Percentiles rank a stretch among this genome's conserved stretches.
Conservation (phyloP, 2,888 invertebrate species). For the Drosophila setosimentum region DNA sequence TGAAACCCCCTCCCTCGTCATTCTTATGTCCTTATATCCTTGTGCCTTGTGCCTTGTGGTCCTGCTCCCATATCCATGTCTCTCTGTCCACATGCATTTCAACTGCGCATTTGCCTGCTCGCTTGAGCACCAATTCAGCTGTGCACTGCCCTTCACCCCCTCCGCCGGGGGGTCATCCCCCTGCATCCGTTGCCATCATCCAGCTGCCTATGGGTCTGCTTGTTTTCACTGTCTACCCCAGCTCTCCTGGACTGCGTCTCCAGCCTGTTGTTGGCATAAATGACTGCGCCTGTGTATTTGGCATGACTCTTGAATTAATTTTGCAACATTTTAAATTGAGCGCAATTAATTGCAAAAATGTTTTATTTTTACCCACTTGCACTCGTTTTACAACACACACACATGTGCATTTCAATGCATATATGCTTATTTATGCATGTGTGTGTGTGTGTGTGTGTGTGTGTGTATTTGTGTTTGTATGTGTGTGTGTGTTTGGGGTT, state of each 20-base stretch:
- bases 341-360: conserved; percentile 84
- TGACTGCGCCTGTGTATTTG: conserved; percentile 81
- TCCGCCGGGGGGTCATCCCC: not conserved
- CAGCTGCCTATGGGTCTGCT: not conserved
- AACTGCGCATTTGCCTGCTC: conserved; percentile 70
- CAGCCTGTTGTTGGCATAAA: conserved; percentile 65
- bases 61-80: conserved; percentile 33
- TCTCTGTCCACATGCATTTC: conserved; percentile 63
- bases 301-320: conserved; percentile 83
- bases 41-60: conserved; percentile 12
- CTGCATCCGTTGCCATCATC: not conserved
- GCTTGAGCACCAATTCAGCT: conserved; percentile 68
- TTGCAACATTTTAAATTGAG: conserved; percentile 85
- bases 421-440: conserved; percentile 10
- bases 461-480: conserved; percentile 27
- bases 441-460: conserved; percentile 12
- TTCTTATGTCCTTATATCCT: not conserved
- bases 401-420: conserved; percentile 27
- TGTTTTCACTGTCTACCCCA: conserved; percentile 14
- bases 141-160: conserved; percentile 37
- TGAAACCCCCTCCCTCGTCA: not conserved
- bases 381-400: conserved; percentile 62
- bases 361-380: conserved; percentile 80
- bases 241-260: not conserved
- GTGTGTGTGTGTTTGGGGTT: conserved; percentile 49